Percentiles rank a stretch among this genome's conserved stretches.
Evolutionary conservation across 2,113 vertebrate genomes (phyloP).

Genomic region (Solea solea): DNA sequence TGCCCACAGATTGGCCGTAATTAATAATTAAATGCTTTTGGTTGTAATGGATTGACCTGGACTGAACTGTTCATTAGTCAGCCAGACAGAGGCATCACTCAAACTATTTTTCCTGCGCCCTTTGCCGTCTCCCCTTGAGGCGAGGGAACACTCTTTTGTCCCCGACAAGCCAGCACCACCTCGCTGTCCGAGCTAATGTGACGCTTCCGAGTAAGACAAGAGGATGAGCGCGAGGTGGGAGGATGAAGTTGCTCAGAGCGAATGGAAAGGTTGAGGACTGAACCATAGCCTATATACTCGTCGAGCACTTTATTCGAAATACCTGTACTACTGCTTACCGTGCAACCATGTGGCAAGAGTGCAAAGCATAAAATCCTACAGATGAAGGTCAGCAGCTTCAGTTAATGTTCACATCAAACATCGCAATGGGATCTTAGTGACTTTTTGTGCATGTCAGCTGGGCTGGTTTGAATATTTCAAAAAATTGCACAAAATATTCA

Average conservation of each 20-base stretch:
- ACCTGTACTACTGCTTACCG: neutral
- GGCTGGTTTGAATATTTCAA: too few relatives aligned
- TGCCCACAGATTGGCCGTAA: slow-evolving; percentile 93
- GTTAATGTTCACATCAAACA: neutral
- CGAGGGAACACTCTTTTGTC: slow-evolving; percentile 41
- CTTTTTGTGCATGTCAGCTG: neutral
- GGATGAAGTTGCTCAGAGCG: slow-evolving; percentile 18
- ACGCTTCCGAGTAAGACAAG: slow-evolving; percentile 48
- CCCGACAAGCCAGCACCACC: slow-evolving; percentile 44
- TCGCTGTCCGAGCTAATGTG: slow-evolving; percentile 70
- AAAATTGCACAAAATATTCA: neutral
- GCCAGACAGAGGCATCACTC: slow-evolving; percentile 92
- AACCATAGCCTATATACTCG: neutral
- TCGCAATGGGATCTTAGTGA: neutral
- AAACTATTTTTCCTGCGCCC: slow-evolving; percentile 87
- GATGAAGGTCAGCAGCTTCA: neutral
- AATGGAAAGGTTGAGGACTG: slow-evolving; percentile 23
- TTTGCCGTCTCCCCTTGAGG: slow-evolving; percentile 72
- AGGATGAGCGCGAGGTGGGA: slow-evolving; percentile 35
- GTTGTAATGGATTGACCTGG: slow-evolving; percentile 98
- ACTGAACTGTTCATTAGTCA: slow-evolving; percentile 98
- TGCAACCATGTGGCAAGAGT: neutral
- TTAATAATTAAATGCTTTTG: slow-evolving; percentile 98
- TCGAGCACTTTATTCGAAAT: neutral
- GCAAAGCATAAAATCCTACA: neutral